Evolutionary conservation across 2,797 vertebrate species (phyloP).

Genomic region (Ara ararauna): DNA sequence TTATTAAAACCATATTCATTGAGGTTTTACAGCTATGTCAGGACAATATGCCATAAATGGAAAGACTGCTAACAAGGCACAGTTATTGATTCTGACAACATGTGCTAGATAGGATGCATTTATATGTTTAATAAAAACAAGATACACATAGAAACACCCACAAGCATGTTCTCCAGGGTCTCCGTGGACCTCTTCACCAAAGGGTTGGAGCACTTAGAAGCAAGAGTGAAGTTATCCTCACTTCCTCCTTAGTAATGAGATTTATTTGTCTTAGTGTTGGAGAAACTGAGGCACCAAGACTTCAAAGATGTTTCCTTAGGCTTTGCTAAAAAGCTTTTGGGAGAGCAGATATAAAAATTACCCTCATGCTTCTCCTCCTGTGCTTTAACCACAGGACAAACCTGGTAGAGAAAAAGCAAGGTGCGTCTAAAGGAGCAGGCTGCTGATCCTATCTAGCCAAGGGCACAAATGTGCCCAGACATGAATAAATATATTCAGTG

Average conservation of each 20-base stretch:
- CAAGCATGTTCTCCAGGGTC: conserved; percentile 36
- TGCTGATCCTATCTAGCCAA: not conserved
- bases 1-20: conserved; percentile 81
- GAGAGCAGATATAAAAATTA: not conserved
- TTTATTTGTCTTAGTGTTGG: not conserved
- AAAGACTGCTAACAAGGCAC: conserved; percentile 72
- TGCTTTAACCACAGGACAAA: not conserved
- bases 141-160: conserved; percentile 40
- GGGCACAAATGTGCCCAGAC: not conserved
- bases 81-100: conserved; percentile 76
- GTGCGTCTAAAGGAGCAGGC: not conserved
- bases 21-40: conserved; percentile 80
- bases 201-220: not conserved
- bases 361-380: not conserved
- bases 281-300: not conserved
- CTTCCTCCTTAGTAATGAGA: not conserved
- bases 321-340: not conserved
- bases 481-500: conserved; percentile 11
- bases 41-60: conserved; percentile 77
- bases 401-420: not conserved
- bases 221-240: not conserved
- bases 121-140: conserved; percentile 60
- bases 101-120: conserved; percentile 61
- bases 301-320: not conserved
- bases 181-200: not conserved